Evolutionary conservation across 2,797 vertebrate genomes (phyloP).

Genomic region (Typhlichthys eigenmanni): DNA sequence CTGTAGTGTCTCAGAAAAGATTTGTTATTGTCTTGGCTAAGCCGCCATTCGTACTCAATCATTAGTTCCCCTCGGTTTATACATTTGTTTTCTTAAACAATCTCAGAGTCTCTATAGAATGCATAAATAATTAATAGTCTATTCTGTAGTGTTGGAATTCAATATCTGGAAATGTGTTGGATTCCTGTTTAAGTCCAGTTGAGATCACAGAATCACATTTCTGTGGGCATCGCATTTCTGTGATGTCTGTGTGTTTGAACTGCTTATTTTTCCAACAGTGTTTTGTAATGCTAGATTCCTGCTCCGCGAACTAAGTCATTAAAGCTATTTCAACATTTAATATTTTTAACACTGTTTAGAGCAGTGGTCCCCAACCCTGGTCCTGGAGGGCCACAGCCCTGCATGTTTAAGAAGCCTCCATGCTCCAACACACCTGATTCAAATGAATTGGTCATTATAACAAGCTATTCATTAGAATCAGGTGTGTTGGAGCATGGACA

Average conservation of each 20-base stretch:
- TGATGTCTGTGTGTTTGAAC: constrained; percentile 5
- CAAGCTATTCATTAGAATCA: no score
- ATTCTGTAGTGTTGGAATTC: constrained; percentile 23
- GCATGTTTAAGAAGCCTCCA: no score
- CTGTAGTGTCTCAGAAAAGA: constrained; percentile 27
- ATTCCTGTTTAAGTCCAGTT: constrained; percentile 26
- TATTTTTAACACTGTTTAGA: no score
- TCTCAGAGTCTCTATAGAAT: constrained; percentile 40
- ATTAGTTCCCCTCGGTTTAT: constrained; percentile 36
- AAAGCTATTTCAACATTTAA: constrained; percentile 2
- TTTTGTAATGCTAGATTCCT: constrained; percentile 1
- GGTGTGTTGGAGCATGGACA: no score
- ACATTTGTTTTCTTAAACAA: constrained; percentile 21
- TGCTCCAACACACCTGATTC: no score
- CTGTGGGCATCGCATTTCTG: neutral
- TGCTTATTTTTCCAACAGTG: neutral
- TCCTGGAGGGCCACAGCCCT: no score
- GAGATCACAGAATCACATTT: constrained; percentile 13
- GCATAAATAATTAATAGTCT: constrained; percentile 53
- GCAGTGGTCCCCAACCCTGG: no score
- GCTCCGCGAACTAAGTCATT: neutral
- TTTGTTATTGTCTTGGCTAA: constrained; percentile 19
- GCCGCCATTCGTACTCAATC: neutral
- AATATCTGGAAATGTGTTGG: constrained; percentile 37
- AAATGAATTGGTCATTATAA: no score